Conservation (phyloP, 2,113 vertebrate genomes). For the Ia io region DNA sequence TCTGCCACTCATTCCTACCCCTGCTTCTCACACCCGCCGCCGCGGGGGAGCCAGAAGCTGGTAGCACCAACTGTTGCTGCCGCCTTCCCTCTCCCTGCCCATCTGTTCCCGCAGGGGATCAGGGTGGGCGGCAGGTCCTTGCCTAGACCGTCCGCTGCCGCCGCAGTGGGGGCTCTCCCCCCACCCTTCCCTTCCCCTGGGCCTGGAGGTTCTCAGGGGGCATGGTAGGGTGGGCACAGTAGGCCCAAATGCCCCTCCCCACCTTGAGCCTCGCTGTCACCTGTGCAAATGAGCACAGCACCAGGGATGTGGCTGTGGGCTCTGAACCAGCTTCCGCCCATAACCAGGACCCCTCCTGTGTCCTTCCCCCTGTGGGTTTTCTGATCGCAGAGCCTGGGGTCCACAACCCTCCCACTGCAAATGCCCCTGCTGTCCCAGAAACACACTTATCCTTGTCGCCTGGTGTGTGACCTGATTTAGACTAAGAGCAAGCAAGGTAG, state of each 20-base stretch:
- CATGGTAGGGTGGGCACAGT: rapidly evolving
- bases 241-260: not conserved
- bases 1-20: conserved; percentile 28
- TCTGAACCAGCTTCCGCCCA: not conserved
- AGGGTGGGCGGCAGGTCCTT: not conserved
- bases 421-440: not conserved
- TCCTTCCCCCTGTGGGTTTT: not conserved
- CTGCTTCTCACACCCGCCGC: conserved; percentile 44
- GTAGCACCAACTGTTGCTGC: conserved; percentile 44
- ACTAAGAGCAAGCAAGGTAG: not conserved
- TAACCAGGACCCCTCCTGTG: rapidly evolving
- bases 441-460: not conserved
- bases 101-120: not conserved
- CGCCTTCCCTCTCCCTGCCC: conserved; percentile 44
- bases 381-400: not conserved
- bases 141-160: not conserved
- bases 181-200: not conserved
- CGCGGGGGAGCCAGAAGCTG: conserved; percentile 15
- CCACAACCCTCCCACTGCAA: rapidly evolving
- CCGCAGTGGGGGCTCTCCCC: not conserved
- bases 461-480: not conserved
- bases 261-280: rapidly evolving
- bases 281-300: rapidly evolving
- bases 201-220: not conserved
- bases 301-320: rapidly evolving